Percentiles rank a stretch among this genome's conserved stretches.
phyloP scores from a whole-genome alignment of 2,888 invertebrate species.

The Chrysolina haemoptera region DNA sequence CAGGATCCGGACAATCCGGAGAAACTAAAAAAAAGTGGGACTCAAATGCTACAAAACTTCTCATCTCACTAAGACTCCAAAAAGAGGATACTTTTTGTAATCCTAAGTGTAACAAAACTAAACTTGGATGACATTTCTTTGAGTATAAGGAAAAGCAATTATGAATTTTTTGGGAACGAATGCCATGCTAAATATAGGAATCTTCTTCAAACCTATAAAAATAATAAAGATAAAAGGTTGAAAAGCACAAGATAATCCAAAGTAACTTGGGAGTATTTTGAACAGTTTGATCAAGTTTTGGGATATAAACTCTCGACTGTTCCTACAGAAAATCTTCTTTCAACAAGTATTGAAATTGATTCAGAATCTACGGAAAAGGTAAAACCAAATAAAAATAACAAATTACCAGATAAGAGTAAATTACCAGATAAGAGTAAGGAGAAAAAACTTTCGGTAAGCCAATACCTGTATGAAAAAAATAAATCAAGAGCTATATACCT shows the following conservation, averaged over 20 bases:
- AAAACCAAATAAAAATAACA: neutral
- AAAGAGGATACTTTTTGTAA: conserved; percentile 3
- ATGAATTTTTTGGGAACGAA: neutral
- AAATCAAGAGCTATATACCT: neutral
- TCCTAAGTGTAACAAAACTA: neutral
- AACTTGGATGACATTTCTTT: neutral
- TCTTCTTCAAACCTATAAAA: neutral
- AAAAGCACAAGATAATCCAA: neutral
- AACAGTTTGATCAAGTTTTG: conserved; percentile 3
- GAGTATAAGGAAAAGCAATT: neutral
- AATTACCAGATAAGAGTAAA: neutral
- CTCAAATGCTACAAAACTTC: neutral
- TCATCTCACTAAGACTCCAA: conserved; percentile 1
- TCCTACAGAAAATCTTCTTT: neutral
- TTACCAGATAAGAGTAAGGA: conserved; percentile 1
- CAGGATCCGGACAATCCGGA: neutral
- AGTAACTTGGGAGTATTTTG: neutral
- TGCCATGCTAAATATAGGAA: conserved; percentile 1
- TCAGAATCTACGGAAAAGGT: neutral
- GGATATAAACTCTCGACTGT: neutral
- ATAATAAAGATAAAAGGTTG: neutral
- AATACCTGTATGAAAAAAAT: neutral
- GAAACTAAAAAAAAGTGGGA: neutral
- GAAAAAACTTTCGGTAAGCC: neutral
- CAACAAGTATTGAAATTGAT: too few relatives aligned